phyloP scores from a whole-genome alignment of 2,888 invertebrate genomes.

The Oxyscelio sp. region DNA sequence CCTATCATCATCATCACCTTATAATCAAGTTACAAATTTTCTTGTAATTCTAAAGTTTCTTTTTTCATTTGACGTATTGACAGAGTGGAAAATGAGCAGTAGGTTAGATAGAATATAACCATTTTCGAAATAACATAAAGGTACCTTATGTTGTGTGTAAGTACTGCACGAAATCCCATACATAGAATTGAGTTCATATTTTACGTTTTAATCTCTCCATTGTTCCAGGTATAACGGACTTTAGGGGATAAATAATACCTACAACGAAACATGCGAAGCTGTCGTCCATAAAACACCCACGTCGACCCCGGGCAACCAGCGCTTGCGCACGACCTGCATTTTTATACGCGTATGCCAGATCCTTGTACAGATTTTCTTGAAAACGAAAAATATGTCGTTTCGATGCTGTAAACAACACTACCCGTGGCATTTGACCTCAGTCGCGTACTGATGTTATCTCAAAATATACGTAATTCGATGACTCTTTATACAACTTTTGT shows the following conservation, averaged over 20 bases:
- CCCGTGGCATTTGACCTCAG: constrained; percentile 65
- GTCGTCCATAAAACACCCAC: constrained; percentile 87
- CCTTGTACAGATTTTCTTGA: constrained; percentile 85
- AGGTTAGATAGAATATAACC: constrained; percentile 54
- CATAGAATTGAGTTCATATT: constrained; percentile 86
- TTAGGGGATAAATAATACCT: constrained; percentile 88
- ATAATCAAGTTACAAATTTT: no score
- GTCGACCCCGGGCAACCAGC: constrained; percentile 81
- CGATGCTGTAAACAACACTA: constrained; percentile 79
- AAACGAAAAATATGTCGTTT: constrained; percentile 81
- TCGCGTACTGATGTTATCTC: constrained; percentile 64
- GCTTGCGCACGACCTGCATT: constrained; percentile 87
- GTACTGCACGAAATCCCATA: constrained; percentile 68
- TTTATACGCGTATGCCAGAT: constrained; percentile 86
- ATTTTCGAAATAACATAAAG: constrained; percentile 67
- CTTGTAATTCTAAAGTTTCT: no score
- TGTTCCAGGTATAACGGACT: constrained; percentile 88
- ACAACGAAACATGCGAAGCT: constrained; percentile 88
- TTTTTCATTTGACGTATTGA: constrained; percentile 41
- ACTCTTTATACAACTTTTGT: constrained; percentile 67
- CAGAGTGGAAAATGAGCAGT: constrained; percentile 27
- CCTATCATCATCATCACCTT: no score
- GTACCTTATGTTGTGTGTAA: constrained; percentile 18
- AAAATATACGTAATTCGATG: constrained; percentile 64
- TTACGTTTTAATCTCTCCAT: constrained; percentile 88